phyloP scores from a whole-genome alignment of 2,888 invertebrate species.

The Bellardia pandia region DNA sequence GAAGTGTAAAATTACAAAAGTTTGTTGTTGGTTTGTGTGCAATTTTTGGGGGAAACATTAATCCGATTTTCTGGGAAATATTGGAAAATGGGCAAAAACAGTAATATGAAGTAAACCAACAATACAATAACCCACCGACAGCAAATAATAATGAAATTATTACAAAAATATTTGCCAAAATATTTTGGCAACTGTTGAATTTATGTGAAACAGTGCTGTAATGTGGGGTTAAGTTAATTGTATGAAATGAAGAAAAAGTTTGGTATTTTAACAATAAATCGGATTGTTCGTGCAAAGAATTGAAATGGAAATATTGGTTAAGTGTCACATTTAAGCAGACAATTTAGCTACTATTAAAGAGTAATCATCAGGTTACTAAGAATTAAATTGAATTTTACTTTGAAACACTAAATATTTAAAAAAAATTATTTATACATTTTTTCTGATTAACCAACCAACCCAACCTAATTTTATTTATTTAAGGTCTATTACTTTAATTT shows the following conservation, averaged over 20 bases:
- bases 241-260: background rate
- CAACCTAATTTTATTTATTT: background rate
- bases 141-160: conserved; percentile 28
- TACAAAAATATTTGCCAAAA: conserved; percentile 37
- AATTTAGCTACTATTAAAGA: too few relatives aligned
- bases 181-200: conserved; percentile 17
- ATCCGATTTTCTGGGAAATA: conserved; percentile 51
- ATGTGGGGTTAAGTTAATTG: background rate
- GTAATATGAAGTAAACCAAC: background rate
- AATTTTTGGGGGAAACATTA: conserved; percentile 43
- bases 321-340: too few relatives aligned
- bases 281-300: too few relatives aligned
- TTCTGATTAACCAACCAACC: too few relatives aligned
- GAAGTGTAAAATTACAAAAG: conserved; percentile 69
- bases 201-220: background rate
- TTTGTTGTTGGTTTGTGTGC: conserved; percentile 37
- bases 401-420: too few relatives aligned
- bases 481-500: background rate
- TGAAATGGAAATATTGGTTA: too few relatives aligned
- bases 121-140: conserved; percentile 32
- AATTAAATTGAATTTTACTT: too few relatives aligned
- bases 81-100: background rate
- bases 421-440: too few relatives aligned
- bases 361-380: too few relatives aligned
- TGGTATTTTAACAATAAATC: background rate